Evolutionary conservation across 2,113 vertebrate species (phyloP).

Genomic region (Azemiops feae): DNA sequence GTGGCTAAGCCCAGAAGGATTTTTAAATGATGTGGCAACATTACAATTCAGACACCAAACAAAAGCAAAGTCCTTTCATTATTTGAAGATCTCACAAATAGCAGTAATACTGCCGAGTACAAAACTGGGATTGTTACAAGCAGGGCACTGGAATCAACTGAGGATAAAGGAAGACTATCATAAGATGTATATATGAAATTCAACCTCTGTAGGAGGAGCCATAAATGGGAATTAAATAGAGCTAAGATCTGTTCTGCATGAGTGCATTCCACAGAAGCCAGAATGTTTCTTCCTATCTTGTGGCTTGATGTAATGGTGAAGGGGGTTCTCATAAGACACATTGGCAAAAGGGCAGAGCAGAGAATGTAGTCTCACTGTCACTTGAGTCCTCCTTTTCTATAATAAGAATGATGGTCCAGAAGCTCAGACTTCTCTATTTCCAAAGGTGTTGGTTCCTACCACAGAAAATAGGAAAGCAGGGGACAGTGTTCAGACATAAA

Average conservation of each 20-base stretch:
- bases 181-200: background rate
- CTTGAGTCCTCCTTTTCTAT: background rate
- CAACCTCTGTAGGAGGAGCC: background rate
- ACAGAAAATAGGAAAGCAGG: background rate
- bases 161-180: background rate
- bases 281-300: background rate
- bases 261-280: background rate
- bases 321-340: background rate
- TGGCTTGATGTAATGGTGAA: background rate
- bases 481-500: background rate
- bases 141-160: background rate
- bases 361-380: background rate
- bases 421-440: background rate
- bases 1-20: background rate
- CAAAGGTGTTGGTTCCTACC: background rate
- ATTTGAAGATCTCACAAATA: background rate
- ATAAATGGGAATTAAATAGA: background rate
- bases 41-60: background rate
- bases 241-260: background rate
- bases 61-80: background rate
- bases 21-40: background rate
- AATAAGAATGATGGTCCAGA: background rate
- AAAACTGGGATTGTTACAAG: background rate
- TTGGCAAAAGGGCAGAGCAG: background rate
- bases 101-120: background rate